phyloP scores from a whole-genome alignment of 2,797 vertebrate species.

The Pipistrellus kuhlii region DNA sequence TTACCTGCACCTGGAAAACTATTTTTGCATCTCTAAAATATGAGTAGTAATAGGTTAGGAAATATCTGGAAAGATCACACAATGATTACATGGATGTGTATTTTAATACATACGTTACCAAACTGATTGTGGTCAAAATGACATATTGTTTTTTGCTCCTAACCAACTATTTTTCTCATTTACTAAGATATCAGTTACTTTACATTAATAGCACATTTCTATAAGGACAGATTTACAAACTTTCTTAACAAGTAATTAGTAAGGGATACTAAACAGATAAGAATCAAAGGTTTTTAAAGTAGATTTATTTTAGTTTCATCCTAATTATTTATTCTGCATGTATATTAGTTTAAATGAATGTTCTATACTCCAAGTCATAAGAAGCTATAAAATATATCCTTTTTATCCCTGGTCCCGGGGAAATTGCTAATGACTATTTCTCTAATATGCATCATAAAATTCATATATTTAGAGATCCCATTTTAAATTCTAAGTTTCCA shows the following conservation, averaged over 20 bases:
- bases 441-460: not conserved
- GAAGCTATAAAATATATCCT: not conserved
- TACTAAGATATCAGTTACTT: not conserved
- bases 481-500: not conserved
- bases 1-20: slow-evolving; percentile 11
- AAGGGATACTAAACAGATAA: not conserved
- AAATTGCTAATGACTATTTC: not conserved
- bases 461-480: not conserved
- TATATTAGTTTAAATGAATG: not conserved
- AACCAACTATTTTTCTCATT: not conserved
- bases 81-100: not conserved
- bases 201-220: not conserved
- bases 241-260: not conserved
- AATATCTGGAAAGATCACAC: slow-evolving; percentile 5
- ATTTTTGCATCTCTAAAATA: slow-evolving; percentile 13
- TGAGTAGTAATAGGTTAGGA: not conserved
- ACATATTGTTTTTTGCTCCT: not conserved
- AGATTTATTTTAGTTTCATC: not conserved
- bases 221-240: not conserved
- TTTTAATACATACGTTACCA: not conserved
- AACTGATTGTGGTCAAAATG: not conserved
- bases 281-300: not conserved
- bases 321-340: not conserved
- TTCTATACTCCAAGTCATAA: not conserved
- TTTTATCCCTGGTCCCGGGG: not conserved